These are phyloP conservation scores for Strigamia crassipes DNA, from an alignment of 2,888 invertebrate species.

Conservation along the genomic window DNA sequence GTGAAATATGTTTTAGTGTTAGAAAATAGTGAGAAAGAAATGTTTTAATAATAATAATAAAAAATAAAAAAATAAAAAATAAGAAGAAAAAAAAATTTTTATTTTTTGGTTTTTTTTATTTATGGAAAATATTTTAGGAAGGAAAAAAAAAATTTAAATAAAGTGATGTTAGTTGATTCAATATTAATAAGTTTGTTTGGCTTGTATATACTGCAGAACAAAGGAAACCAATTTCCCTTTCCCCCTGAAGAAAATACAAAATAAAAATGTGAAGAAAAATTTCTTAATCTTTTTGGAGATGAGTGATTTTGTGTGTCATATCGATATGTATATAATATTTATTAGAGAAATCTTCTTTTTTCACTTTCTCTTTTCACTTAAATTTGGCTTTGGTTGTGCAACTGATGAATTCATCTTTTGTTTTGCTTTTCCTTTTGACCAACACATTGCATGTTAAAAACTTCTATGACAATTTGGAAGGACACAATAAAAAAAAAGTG, in stretches of 20 bases:
- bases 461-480: not conserved
- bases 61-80: not conserved
- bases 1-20: not conserved
- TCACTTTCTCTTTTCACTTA: not conserved
- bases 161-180: not conserved
- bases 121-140: not conserved
- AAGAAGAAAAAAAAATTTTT: too few species aligned
- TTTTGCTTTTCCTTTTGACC: not conserved
- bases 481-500: not conserved
- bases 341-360: constrained; percentile 10
- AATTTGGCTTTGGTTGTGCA: not conserved
- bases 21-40: not conserved
- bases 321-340: constrained; percentile 30
- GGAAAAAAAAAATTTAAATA: not conserved
- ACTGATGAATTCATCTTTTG: not conserved
- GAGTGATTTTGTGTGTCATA: constrained; percentile 26
- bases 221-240: too few species aligned
- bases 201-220: not conserved
- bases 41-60: not conserved
- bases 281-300: not conserved
- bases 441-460: constrained; percentile 13
- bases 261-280: not conserved
- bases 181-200: not conserved
- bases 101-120: not conserved
- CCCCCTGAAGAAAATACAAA: too few species aligned